A percentile compares a stretch with the other conserved stretches of the same genome.
phyloP scores from a whole-genome alignment of 1,140 invertebrate genomes.

The Neuroterus valhalla region DNA sequence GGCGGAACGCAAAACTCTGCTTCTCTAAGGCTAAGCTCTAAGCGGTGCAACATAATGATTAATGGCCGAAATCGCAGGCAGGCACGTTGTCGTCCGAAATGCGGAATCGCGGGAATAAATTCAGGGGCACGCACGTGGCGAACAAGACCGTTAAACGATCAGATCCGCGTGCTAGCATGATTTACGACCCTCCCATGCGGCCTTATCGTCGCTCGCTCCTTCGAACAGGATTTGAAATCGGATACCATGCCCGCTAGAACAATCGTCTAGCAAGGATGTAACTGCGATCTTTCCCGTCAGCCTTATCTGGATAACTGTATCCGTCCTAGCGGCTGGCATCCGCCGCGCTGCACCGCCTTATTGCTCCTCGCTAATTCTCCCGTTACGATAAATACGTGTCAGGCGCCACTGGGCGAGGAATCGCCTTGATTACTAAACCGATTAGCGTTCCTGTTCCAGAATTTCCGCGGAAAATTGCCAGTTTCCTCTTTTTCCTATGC shows the following conservation, averaged over 20 bases:
- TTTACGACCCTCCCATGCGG: conserved; percentile 46
- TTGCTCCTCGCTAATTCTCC: conserved; percentile 60
- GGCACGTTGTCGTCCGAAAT: conserved; percentile 28
- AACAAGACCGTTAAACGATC: conserved; percentile 47
- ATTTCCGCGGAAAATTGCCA: conserved; percentile 26
- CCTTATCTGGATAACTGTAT: conserved; percentile 60
- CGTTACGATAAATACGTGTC: conserved; percentile 64
- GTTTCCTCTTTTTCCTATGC: not conserved
- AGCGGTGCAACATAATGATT: conserved; percentile 16
- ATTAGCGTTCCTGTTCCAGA: conserved; percentile 45
- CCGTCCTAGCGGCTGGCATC: conserved; percentile 27
- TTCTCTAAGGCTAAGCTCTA: no score
- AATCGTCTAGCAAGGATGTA: conserved; percentile 37
- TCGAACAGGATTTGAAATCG: conserved; percentile 53
- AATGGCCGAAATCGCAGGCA: conserved; percentile 9
- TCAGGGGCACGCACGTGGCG: conserved; percentile 43
- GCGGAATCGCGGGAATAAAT: conserved; percentile 26
- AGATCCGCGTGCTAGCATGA: conserved; percentile 42
- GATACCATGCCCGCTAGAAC: conserved; percentile 39
- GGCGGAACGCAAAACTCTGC: conserved; percentile 9
- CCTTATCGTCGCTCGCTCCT: conserved; percentile 47
- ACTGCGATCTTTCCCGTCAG: conserved; percentile 56
- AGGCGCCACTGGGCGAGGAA: conserved; percentile 50
- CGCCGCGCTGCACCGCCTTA: no score
- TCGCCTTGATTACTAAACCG: conserved; percentile 53